Evolutionary conservation across 1,140 invertebrate species (phyloP).

Genomic region (Cydia fagiglandana): DNA sequence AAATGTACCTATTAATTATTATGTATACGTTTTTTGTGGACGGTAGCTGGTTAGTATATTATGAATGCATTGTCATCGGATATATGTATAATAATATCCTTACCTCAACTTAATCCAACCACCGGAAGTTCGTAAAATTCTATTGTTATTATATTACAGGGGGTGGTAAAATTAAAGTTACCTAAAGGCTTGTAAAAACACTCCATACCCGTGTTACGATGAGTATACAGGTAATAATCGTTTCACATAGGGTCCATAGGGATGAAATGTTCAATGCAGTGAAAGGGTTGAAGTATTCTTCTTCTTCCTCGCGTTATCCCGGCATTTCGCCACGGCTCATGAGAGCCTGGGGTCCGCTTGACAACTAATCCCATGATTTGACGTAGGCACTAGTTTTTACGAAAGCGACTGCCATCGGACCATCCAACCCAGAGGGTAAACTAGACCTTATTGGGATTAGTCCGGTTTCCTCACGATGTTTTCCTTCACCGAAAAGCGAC

Average conservation of each 20-base stretch:
- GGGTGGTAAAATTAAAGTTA: not conserved
- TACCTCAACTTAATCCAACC: not conserved
- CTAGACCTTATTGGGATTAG: too few species aligned
- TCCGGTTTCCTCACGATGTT: too few species aligned
- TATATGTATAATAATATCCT: too few species aligned
- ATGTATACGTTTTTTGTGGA: not conserved
- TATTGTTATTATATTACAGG: not conserved
- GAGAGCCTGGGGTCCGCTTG: too few species aligned
- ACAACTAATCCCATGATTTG: too few species aligned
- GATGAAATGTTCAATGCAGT: not conserved
- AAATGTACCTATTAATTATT: not conserved
- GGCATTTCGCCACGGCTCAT: too few species aligned
- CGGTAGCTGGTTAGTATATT: not conserved
- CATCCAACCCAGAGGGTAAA: too few species aligned
- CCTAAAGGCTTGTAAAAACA: not conserved
- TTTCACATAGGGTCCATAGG: not conserved
- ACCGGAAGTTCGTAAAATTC: not conserved
- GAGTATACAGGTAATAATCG: not conserved
- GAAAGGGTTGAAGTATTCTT: not conserved
- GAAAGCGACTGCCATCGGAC: too few species aligned
- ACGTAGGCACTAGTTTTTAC: too few species aligned
- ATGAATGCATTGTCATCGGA: not conserved
- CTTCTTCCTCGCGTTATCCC: too few species aligned
- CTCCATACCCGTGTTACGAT: not conserved
- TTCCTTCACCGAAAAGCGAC: too few species aligned